Percentiles rank a stretch among this genome's conserved stretches.
These are phyloP conservation scores for Tolmerus cingulatus DNA, from an alignment of 2,888 invertebrate genomes.

Conservation along the genomic window DNA sequence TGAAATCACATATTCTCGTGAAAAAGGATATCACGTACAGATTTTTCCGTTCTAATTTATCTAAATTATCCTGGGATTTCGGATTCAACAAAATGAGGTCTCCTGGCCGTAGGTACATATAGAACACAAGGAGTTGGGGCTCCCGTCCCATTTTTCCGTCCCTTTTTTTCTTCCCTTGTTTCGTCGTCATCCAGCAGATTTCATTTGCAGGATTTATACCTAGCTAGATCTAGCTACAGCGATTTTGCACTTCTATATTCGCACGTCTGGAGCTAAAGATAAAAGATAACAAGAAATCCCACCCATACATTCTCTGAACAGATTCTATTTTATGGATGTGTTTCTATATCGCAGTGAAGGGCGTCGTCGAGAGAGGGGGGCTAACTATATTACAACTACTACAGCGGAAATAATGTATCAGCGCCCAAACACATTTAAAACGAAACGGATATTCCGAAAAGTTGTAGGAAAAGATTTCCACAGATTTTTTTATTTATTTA, in stretches of 20 bases:
- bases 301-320: constrained; percentile 7
- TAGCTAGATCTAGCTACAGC: constrained; percentile 12
- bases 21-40: constrained; percentile 49
- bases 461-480: constrained; percentile 46
- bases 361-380: not conserved
- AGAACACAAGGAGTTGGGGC: not conserved
- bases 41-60: constrained; percentile 49
- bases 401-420: constrained; percentile 3
- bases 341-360: not conserved
- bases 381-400: constrained; percentile 43
- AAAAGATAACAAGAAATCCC: constrained; percentile 29
- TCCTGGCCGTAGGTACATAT: not conserved
- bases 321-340: not conserved
- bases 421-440: constrained; percentile 26
- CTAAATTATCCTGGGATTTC: constrained; percentile 49
- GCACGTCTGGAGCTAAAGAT: constrained; percentile 7
- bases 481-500: constrained; percentile 48
- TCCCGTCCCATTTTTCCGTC: not conserved
- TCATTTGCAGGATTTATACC: constrained; percentile 32
- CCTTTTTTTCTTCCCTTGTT: constrained; percentile 25
- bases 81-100: constrained; percentile 48
- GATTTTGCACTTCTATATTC: constrained; percentile 3
- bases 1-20: constrained; percentile 48
- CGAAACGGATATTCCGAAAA: constrained; percentile 39
- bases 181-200: constrained; percentile 22